Evolutionary conservation across 2,888 invertebrate genomes (phyloP).

Genomic region (Ephialtes manifestator): DNA sequence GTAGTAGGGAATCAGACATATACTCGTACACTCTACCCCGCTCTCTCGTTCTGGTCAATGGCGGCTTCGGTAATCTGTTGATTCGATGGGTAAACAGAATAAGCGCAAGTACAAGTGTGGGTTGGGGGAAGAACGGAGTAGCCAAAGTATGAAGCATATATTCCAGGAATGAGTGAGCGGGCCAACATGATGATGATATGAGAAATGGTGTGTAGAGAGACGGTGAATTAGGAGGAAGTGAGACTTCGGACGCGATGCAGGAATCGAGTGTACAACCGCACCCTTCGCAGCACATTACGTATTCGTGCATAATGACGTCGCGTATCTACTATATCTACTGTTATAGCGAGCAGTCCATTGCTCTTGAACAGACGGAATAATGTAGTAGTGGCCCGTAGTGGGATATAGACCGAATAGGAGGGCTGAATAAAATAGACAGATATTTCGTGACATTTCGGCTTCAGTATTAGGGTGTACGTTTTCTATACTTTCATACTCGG

Average conservation of each 20-base stretch:
- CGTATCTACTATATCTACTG: slow-evolving; percentile 58
- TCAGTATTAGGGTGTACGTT: slow-evolving; percentile 1
- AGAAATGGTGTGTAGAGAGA: slow-evolving; percentile 6
- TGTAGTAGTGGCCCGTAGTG: not conserved
- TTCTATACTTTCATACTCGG: not conserved
- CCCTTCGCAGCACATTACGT: slow-evolving; percentile 70
- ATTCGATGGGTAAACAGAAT: slow-evolving; percentile 82
- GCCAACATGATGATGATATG: slow-evolving; percentile 10
- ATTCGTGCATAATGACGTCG: slow-evolving; percentile 68
- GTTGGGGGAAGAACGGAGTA: slow-evolving; percentile 23
- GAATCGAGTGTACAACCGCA: slow-evolving; percentile 67
- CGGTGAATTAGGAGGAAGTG: slow-evolving; percentile 37
- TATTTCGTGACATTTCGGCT: slow-evolving; percentile 24
- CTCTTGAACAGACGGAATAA: not conserved
- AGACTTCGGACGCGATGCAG: slow-evolving; percentile 44
- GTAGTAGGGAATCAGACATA: slow-evolving; percentile 17
- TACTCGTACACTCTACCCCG: slow-evolving; percentile 11
- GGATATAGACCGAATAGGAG: slow-evolving; percentile 10
- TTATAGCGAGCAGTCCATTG: slow-evolving; percentile 7
- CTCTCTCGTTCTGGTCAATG: slow-evolving; percentile 48
- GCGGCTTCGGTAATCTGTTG: slow-evolving; percentile 80
- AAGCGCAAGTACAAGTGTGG: slow-evolving; percentile 74
- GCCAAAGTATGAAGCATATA: slow-evolving; percentile 1
- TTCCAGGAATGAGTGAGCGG: slow-evolving; percentile 3
- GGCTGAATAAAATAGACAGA: not conserved